Conservation (phyloP, 2,888 invertebrate genomes). For the Calliopum simillimum region DNA sequence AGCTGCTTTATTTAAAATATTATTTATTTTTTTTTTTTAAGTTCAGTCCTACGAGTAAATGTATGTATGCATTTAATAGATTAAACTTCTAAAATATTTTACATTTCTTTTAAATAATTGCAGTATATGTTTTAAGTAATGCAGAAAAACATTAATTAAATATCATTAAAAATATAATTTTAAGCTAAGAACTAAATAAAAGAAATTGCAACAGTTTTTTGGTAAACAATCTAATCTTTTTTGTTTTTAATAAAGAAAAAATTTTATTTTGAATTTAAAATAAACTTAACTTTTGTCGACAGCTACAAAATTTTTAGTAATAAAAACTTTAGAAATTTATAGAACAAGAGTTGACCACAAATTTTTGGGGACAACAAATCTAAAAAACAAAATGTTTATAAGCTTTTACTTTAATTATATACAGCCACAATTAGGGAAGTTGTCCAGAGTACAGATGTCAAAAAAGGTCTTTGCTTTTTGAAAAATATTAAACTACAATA, state of each 20-base stretch:
- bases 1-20: neutral
- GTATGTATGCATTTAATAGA: neutral
- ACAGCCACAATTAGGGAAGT: too few species aligned
- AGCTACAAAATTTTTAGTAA: too few species aligned
- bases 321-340: too few species aligned
- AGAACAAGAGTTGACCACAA: too few species aligned
- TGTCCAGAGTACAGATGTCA: too few species aligned
- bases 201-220: constrained; percentile 12
- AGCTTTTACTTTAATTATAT: too few species aligned
- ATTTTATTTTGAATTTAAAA: neutral
- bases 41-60: neutral
- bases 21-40: neutral
- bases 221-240: neutral
- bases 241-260: constrained; percentile 9
- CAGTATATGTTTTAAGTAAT: neutral
- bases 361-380: too few species aligned
- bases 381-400: too few species aligned
- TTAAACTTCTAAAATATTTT: neutral
- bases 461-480: too few species aligned
- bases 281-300: too few species aligned
- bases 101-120: neutral
- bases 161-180: neutral
- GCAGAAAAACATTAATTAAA: neutral
- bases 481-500: too few species aligned
- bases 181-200: neutral